Conservation (phyloP, 92 coral and sea anemone genomes). For the Porites cylindrica region DNA sequence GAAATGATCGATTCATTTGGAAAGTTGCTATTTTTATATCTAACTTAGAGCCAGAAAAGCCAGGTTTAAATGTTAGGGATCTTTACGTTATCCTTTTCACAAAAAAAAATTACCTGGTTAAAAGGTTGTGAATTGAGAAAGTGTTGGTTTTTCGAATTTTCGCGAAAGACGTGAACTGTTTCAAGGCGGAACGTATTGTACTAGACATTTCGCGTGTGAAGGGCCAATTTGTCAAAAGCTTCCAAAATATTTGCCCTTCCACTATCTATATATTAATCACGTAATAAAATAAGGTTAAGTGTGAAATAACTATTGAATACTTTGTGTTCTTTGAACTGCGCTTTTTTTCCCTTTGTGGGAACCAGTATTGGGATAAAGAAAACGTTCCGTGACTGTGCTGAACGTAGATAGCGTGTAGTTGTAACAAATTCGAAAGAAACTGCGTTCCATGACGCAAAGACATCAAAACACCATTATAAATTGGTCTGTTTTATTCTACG, state of each 20-base stretch:
- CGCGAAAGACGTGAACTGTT: neutral
- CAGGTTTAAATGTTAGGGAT: no score
- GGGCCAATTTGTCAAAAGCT: neutral
- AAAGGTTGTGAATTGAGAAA: no score
- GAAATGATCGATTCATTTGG: no score
- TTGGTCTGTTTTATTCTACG: conserved; percentile 1
- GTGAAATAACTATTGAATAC: neutral
- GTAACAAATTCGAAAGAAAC: neutral
- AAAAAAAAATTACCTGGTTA: no score
- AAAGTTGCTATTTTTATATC: no score
- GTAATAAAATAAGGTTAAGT: neutral
- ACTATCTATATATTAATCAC: neutral
- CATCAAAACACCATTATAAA: neutral
- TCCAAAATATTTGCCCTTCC: conserved; percentile 6
- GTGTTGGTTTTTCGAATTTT: no score
- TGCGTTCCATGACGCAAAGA: neutral
- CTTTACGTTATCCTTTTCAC: no score
- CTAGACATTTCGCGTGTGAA: neutral
- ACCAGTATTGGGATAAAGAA: neutral
- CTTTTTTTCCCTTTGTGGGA: neutral
- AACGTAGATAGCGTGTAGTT: neutral
- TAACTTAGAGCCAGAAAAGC: no score
- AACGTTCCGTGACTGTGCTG: neutral
- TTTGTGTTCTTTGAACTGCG: no score
- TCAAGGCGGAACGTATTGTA: neutral